These are phyloP conservation scores for Heliconius cydno DNA, from an alignment of 2,888 invertebrate species.

Conservation along the genomic window DNA sequence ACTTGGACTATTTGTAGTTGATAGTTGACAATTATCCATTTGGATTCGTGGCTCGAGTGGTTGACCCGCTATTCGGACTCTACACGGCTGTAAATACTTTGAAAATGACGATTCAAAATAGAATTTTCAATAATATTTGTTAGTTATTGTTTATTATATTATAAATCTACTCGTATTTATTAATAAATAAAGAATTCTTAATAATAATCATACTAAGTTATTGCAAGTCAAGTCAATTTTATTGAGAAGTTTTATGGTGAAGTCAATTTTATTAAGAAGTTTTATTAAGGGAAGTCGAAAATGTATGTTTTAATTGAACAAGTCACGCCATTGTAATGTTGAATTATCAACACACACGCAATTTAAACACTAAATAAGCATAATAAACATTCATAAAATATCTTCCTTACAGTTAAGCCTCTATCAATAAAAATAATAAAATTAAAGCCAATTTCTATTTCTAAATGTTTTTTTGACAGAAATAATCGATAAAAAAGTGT, in stretches of 20 bases:
- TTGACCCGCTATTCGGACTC: conserved; percentile 30
- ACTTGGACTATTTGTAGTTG: conserved; percentile 23
- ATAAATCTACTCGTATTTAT: neutral
- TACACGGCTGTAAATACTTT: conserved; percentile 27
- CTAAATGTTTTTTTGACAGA: neutral
- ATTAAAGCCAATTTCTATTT: neutral
- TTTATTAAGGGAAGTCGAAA: conserved; percentile 50
- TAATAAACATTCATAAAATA: conserved; percentile 54
- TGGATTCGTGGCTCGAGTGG: conserved; percentile 52
- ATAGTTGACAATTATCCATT: conserved; percentile 58
- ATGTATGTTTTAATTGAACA: conserved; percentile 54
- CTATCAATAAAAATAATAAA: neutral
- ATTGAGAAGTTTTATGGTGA: conserved; percentile 47
- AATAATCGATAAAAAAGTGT: neutral
- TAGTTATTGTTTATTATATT: neutral
- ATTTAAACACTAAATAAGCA: conserved; percentile 63
- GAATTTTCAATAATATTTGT: neutral
- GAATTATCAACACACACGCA: conserved; percentile 70
- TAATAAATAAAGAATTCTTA: neutral
- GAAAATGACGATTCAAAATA: conserved; percentile 4
- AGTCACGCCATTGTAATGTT: conserved; percentile 70
- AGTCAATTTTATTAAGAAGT: conserved; percentile 66
- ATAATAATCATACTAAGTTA: neutral
- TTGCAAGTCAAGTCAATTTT: conserved; percentile 56
- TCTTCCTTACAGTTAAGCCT: conserved; percentile 40